Evolutionary conservation across 2,797 vertebrate species (phyloP), one percentile per base, ranked within the genome.

Genomic region (Molothrus aeneus): DNA sequence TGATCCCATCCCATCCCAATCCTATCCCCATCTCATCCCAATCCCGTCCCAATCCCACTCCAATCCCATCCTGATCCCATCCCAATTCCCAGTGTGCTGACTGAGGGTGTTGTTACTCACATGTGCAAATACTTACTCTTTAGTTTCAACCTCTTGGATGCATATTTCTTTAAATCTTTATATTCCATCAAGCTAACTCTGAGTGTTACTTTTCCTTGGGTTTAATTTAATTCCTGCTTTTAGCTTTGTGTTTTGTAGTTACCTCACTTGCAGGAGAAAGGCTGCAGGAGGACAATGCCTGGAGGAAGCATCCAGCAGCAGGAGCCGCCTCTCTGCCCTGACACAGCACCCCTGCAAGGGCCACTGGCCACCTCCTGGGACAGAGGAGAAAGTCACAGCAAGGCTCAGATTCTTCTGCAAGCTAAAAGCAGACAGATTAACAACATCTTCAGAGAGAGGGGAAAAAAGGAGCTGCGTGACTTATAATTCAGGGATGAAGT

Each of bases 1-100:
- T n/a, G n/a, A n/a, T n/a, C n/a, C 7, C 0, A 14, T 56, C 64
- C 69, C 1, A 0, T 22, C 60, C 28, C 10, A 11, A 29, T 29
- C 5, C 50, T 6, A 29, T 51, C 50, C 22, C 4, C 7, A 5
- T 26, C 13, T 42, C 12, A 40, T 6, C 40, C 40, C 40, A 40
- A 40, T 40, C 38, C 38, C 38, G 38, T 38, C 38, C 11, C 11
- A 11, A 48, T 26, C 77, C 60, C 10, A 0, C 18, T 22, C 47
- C 47, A 48, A 0, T 43, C 22, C 47, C 47, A 48, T 48, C 22
- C 47, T 14, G 0, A 4, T 28, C 25, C 53, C 43, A 16, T 15
- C 54, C 80, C 2, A 0, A 1, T 21, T 77, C 81, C 51, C 2
- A 0, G 1, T 18, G 54, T 24, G 57, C 66, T 20, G 14, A 2